Percentiles rank a stretch among this genome's conserved stretches.
Evolutionary conservation across 2,113 vertebrate genomes (phyloP).

Genomic region (Dendrocopos noguchii): DNA sequence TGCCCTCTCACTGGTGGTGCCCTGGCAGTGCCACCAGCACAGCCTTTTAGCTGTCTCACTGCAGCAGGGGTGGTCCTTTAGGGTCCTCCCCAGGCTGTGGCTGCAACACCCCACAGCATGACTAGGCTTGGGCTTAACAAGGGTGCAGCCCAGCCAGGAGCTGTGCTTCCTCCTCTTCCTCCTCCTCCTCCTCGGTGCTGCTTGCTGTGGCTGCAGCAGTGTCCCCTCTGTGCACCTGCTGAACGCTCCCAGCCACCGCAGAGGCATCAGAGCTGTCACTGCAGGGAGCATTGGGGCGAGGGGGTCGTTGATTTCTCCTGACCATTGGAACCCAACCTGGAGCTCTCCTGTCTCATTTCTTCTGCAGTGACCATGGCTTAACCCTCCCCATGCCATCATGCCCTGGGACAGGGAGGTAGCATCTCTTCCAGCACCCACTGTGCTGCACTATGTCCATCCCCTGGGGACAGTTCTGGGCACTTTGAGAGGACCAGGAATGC

Average conservation of each 20-base stretch:
- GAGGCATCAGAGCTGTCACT: not conserved
- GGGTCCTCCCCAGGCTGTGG: not conserved
- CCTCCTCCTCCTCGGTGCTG: not conserved
- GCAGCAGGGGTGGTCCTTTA: not conserved
- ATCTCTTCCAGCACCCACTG: accelerated
- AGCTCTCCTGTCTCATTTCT: not conserved
- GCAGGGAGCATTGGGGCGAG: accelerated
- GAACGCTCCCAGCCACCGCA: accelerated
- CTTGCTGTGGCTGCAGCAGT: not conserved
- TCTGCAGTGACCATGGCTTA: not conserved
- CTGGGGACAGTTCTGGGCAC: accelerated
- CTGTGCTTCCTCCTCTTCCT: not conserved
- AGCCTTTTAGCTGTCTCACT: not conserved
- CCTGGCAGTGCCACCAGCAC: accelerated
- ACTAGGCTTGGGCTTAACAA: not conserved
- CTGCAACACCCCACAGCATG: accelerated
- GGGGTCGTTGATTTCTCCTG: not conserved
- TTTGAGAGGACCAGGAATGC: not conserved
- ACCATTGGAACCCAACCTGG: accelerated
- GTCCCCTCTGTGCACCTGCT: not conserved
- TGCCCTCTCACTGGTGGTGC: accelerated
- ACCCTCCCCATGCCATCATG: accelerated
- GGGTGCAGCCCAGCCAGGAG: not conserved
- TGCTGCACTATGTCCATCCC: accelerated
- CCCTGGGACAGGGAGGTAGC: not conserved